phyloP scores from a whole-genome alignment of 2,888 invertebrate species.

The Pediacus dermestoides region DNA sequence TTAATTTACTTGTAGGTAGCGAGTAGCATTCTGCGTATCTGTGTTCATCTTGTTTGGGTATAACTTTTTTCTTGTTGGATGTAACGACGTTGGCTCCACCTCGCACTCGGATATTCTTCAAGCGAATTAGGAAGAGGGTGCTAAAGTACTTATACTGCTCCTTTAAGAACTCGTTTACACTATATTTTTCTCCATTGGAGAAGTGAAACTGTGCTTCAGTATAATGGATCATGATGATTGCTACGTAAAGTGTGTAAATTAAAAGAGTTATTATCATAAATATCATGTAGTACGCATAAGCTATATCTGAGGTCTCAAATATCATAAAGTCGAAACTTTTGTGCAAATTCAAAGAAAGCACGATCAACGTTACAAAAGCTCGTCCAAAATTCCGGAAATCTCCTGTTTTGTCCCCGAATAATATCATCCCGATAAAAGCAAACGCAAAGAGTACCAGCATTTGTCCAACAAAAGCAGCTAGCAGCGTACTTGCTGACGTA shows the following conservation, averaged over 20 bases:
- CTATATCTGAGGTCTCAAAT: conserved; percentile 17
- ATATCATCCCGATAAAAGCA: conserved; percentile 16
- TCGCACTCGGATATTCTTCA: neutral
- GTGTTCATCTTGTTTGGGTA: conserved; percentile 28
- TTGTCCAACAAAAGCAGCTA: conserved; percentile 28
- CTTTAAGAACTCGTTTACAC: conserved; percentile 25
- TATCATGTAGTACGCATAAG: conserved; percentile 22
- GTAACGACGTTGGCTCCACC: neutral
- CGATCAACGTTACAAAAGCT: conserved; percentile 24
- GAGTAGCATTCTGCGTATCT: conserved; percentile 30
- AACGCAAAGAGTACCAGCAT: conserved; percentile 22
- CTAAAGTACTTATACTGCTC: conserved; percentile 23
- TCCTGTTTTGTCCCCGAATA: conserved; percentile 17
- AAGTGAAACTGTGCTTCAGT: conserved; percentile 29
- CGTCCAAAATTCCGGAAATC: conserved; percentile 23
- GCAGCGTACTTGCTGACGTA: conserved; percentile 23
- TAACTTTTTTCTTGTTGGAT: conserved; percentile 12
- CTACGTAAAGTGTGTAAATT: conserved; percentile 26
- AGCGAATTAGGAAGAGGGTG: neutral
- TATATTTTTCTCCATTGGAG: conserved; percentile 22
- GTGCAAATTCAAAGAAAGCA: conserved; percentile 25
- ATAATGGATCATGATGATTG: conserved; percentile 31
- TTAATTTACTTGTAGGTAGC: conserved; percentile 23
- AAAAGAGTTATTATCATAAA: conserved; percentile 28
- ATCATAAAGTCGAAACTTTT: conserved; percentile 19